Evolutionary conservation across 2,888 invertebrate genomes (phyloP).

Genomic region (Pollenia angustigena): DNA sequence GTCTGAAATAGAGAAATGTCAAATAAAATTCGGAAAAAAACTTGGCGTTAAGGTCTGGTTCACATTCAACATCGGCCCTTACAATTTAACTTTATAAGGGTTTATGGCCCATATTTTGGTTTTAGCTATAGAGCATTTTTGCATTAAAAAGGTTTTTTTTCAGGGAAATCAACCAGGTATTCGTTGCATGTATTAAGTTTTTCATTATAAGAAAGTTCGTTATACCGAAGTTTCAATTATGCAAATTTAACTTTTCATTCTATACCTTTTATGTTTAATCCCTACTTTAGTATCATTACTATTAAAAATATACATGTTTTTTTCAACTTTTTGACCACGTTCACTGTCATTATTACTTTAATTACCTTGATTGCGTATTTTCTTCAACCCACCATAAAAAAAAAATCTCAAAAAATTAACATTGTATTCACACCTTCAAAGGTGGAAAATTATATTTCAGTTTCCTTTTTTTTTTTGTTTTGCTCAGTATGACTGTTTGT

Average conservation of each 20-base stretch:
- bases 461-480: background rate
- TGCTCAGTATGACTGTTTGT: constrained; percentile 41
- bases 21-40: no score
- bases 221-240: background rate
- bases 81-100: no score
- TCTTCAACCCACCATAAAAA: constrained; percentile 40
- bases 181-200: no score
- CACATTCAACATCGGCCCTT: no score
- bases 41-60: no score
- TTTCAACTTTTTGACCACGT: constrained; percentile 61
- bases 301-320: background rate
- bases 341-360: constrained; percentile 70
- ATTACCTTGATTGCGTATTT: constrained; percentile 71
- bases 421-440: constrained; percentile 52
- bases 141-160: no score
- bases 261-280: constrained; percentile 78
- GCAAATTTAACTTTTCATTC: background rate
- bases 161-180: no score
- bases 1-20: no score
- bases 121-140: no score
- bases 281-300: constrained; percentile 81
- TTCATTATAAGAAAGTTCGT: no score
- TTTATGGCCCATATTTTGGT: no score
- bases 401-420: constrained; percentile 23
- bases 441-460: background rate